These are phyloP conservation scores for Paedocypris sp. DNA, from an alignment of 2,113 vertebrate genomes.

Conservation along the genomic window DNA sequence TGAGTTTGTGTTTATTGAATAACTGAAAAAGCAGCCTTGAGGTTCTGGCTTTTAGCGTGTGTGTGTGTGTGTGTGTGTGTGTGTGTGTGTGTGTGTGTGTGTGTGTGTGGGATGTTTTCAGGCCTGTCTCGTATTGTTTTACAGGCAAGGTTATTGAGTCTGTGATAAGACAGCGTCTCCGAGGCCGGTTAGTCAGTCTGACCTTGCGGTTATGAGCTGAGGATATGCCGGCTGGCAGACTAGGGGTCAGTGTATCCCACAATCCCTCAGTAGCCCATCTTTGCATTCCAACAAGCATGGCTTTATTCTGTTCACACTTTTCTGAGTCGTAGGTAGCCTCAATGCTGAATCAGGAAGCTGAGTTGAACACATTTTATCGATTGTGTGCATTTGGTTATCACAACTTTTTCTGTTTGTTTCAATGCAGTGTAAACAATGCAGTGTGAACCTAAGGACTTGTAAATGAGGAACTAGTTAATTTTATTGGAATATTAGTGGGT, in stretches of 20 bases:
- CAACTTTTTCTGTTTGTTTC: too few species aligned
- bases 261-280: background rate
- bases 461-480: too few species aligned
- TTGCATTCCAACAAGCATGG: background rate
- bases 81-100: conserved; percentile 4
- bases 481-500: too few species aligned
- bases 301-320: conserved; percentile 3
- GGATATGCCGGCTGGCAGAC: conserved; percentile 42
- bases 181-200: conserved; percentile 38
- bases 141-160: conserved; percentile 46
- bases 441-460: too few species aligned
- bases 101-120: conserved; percentile 40
- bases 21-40: conserved; percentile 2
- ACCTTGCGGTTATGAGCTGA: conserved; percentile 49
- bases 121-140: conserved; percentile 40
- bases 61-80: background rate
- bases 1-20: background rate
- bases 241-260: conserved; percentile 28
- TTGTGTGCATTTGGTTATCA: background rate
- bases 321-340: too few species aligned
- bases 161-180: conserved; percentile 46
- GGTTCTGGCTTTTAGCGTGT: conserved; percentile 3
- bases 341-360: too few species aligned
- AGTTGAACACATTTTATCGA: background rate
- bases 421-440: too few species aligned